Percentiles rank a stretch among this genome's conserved stretches.
These are phyloP conservation scores for Zootermopsis nevadensis DNA, from an alignment of 2,888 invertebrate genomes.

Conservation along the genomic window DNA sequence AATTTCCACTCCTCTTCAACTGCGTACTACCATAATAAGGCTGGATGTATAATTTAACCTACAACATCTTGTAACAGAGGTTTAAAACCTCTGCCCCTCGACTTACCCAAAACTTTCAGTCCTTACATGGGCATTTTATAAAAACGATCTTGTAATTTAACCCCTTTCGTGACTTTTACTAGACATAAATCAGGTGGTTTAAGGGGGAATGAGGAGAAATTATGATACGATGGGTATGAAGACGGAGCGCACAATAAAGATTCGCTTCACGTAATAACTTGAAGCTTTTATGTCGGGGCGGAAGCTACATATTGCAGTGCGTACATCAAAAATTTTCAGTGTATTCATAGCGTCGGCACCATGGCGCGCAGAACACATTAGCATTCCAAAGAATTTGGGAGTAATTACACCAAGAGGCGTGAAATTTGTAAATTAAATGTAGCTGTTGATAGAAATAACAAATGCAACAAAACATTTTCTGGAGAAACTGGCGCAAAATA, in stretches of 20 bases:
- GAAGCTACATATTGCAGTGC: constrained; percentile 3
- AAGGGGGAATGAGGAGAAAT: neutral
- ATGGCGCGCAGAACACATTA: too few species aligned
- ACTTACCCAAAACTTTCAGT: neutral
- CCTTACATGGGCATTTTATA: constrained; percentile 38
- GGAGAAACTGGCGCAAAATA: too few species aligned
- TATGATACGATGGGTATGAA: neutral
- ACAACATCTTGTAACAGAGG: constrained; percentile 35
- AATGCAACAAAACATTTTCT: too few species aligned
- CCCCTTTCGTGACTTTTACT: constrained; percentile 34
- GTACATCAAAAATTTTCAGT: neutral
- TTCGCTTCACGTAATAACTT: constrained; percentile 16
- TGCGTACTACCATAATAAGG: constrained; percentile 29
- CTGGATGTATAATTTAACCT: constrained; percentile 33
- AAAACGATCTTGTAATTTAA: constrained; percentile 39
- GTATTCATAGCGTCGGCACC: neutral
- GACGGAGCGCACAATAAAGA: constrained; percentile 15
- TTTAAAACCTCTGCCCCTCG: neutral
- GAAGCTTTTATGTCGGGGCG: neutral
- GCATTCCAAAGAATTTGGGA: too few species aligned
- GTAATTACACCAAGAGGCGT: too few species aligned
- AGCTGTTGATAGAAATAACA: too few species aligned
- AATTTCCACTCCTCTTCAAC: constrained; percentile 26
- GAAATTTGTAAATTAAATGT: too few species aligned
- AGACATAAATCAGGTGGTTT: constrained; percentile 35